Evolutionary conservation across 2,888 invertebrate species (phyloP), one percentile per base, ranked within the genome.

Genomic region (Incurvaria masculella): DNA sequence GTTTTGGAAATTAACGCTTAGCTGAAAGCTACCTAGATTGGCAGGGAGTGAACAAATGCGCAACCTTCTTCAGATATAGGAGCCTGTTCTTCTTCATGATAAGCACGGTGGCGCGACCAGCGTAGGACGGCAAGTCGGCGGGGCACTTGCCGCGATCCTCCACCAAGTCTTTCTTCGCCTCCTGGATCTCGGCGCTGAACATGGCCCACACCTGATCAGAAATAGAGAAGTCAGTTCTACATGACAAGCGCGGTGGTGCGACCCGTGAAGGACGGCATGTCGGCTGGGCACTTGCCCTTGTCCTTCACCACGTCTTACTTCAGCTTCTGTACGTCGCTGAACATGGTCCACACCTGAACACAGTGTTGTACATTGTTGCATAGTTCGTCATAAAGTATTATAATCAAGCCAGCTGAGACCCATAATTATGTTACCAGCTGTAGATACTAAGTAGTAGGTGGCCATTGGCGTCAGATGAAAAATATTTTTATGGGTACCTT

Each of bases 141-240:
- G 88, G 83, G 58, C 85, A 81, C 54, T 81, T 72, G 45, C 84
- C 80, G 2, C 80, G 78, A 6, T 83, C 81, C 2, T 79, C 68
- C 44, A 87, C 75, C 56, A 89, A 72, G 53, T 89, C 87, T 55
- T 85, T 83, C 63, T 90, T 91, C 0, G 86, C 83, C 17, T 81
- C 81, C 51, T 88, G 84, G 45, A 94, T 84, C 61, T 91, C 90
- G 17, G 85, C 81, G 51, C 82, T 82, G 61, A 94, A 90, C 78
- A 90, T 82, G 44, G 82, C 78, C 83, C 89, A 91, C 2, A 90
- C 81, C 85, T 87, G 26, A 2, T 50, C 6, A 5, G 20, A 46
- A 20, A 19, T 10, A 42, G 20, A n/a, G n/a, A n/a, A n/a, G n/a
- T n/a, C n/a, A n/a, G n/a, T 86, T 83, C 60, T 90, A 85, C 66